Conservation (phyloP, 1,140 invertebrate genomes). For the Cotesia chilonis region DNA sequence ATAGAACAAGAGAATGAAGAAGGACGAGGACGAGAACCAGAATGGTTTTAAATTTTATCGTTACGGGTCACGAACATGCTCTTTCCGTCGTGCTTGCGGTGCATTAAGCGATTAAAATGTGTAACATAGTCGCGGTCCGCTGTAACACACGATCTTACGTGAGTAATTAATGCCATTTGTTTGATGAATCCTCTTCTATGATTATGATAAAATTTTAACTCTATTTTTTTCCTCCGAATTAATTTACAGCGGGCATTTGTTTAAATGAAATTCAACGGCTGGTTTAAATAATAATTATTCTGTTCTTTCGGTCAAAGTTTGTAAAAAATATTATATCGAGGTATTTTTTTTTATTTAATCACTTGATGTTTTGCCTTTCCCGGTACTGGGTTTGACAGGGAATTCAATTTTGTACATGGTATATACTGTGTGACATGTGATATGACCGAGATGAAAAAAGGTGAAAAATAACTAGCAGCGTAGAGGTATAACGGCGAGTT, state of each 20-base stretch:
- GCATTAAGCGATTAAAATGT: slow-evolving; percentile 34
- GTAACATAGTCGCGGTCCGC: slow-evolving; percentile 6
- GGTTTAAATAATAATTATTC: slow-evolving; percentile 4
- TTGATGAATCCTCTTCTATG: no score
- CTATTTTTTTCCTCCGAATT: no score
- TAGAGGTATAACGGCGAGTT: not conserved
- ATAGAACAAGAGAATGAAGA: slow-evolving; percentile 18
- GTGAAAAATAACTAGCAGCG: not conserved
- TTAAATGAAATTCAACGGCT: not conserved
- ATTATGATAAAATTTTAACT: no score
- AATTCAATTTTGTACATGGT: not conserved
- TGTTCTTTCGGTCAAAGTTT: not conserved
- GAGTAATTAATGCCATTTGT: no score
- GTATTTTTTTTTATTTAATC: not conserved
- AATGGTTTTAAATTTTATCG: slow-evolving; percentile 33
- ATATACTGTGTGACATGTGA: slow-evolving; percentile 13
- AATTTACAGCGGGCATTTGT: no score
- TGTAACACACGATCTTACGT: not conserved
- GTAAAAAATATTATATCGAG: slow-evolving; percentile 1
- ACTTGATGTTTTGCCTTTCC: not conserved
- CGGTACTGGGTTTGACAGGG: not conserved
- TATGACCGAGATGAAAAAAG: slow-evolving; percentile 11
- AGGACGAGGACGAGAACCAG: not conserved
- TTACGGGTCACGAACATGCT: slow-evolving; percentile 34
- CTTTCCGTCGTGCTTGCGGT: slow-evolving; percentile 22